Base-by-base conservation (phyloP, 2,888 invertebrate species). In the Periphyllus acericola region DNA sequence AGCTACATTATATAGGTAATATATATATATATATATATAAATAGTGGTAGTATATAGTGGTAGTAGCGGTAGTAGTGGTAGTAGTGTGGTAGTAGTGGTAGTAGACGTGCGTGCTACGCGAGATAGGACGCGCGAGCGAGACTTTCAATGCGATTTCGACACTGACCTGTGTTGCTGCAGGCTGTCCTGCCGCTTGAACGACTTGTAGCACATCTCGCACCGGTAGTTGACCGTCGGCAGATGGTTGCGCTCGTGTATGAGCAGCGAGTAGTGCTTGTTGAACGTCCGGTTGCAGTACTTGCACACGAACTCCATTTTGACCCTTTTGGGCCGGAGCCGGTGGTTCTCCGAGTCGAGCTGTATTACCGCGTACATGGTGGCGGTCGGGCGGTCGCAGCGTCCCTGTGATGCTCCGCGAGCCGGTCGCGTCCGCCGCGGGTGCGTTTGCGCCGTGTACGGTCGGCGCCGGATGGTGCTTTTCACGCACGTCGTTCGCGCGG, bases 201-300 rank as follows among this genome's bases (percentile, higher is more conserved):
- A 97, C 93, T 98, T 98, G 91, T 97, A 97, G 93, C 99, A 99
- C 91, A 98, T 96, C 92, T 99, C 98, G 93, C 99, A 99, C 91
- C 97, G 96, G 93, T 97, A 99, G 89, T 98, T 97, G 91, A 98
- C 94, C 93, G 99, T 98, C 92, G 98, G 97, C 92, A 98, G 98
- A 94, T 99, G 99, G 91, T 98, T 98, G 92, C 98, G 94, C 92
- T 99, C 99, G 94, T 99, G 99, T 91, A 99, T 99, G 94, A 99
- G 95, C 92, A 99, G 94, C 93, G 99, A 99, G 94, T 99, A 99
- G 90, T 97, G 96, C 93, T 99, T 99, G 92, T 98, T 98, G 94
- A 99, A 99, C 92, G 98, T 95, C 91, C 99, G 95, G 92, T 96
- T 96, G 94, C 99, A 99, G 93, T 96, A 99, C 93, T 97, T 97